Evolutionary conservation across 2,113 vertebrate species (phyloP).

Genomic region (Zootoca vivipara): DNA sequence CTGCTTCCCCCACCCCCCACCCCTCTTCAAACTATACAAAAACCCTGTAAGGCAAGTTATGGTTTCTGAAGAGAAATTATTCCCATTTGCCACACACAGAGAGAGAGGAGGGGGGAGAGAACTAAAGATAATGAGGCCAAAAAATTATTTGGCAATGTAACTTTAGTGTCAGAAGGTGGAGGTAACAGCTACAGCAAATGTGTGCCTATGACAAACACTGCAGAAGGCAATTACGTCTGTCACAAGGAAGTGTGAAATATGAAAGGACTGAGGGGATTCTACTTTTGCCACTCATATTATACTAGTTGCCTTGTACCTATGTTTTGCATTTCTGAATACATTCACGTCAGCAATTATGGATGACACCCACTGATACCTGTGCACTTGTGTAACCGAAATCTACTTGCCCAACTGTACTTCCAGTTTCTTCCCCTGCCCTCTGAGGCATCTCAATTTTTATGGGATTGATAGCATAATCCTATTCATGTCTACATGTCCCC

Average conservation of each 20-base stretch:
- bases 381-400: too few species aligned
- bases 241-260: neutral
- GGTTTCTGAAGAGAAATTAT: slow-evolving; percentile 24
- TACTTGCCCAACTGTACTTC: too few species aligned
- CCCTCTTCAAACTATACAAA: neutral
- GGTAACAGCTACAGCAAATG: neutral
- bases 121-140: neutral
- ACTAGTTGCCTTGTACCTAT: neutral
- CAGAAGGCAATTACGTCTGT: neutral
- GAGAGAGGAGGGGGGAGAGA: too few species aligned
- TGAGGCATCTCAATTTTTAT: too few species aligned
- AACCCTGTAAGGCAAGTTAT: slow-evolving; percentile 23
- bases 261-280: neutral
- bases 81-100: slow-evolving; percentile 1
- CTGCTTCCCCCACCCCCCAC: neutral
- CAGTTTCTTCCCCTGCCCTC: too few species aligned
- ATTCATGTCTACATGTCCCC: too few species aligned
- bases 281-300: neutral
- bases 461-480: too few species aligned
- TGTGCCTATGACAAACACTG: neutral
- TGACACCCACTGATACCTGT: neutral
- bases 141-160: neutral
- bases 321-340: slow-evolving; percentile 19
- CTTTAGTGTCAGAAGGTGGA: slow-evolving; percentile 5
- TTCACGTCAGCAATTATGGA: neutral